These are phyloP conservation scores for Acleris laterana DNA, from an alignment of 2,888 invertebrate genomes.

Conservation along the genomic window DNA sequence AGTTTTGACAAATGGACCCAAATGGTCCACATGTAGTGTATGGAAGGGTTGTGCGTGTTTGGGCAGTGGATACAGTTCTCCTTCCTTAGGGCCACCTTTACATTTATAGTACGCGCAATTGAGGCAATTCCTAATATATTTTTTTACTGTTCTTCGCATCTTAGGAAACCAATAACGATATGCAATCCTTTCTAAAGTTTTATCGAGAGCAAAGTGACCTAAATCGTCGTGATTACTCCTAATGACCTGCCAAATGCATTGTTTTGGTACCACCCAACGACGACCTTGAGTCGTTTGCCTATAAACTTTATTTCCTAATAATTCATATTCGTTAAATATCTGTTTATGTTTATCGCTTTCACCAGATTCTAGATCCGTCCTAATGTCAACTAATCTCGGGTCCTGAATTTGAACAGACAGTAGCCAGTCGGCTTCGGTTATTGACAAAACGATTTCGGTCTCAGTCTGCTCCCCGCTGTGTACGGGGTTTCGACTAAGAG, in stretches of 20 bases:
- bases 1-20: constrained; percentile 43
- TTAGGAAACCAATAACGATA: constrained; percentile 44
- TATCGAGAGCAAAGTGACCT: constrained; percentile 48
- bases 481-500: constrained; percentile 33
- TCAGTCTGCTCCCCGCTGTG: constrained; percentile 44
- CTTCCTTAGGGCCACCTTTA: constrained; percentile 39
- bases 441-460: constrained; percentile 39
- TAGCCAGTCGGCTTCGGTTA: constrained; percentile 43
- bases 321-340: constrained; percentile 39
- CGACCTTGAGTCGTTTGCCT: constrained; percentile 43
- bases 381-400: constrained; percentile 18
- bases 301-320: constrained; percentile 38
- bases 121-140: constrained; percentile 42
- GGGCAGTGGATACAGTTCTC: constrained; percentile 40
- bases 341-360: constrained; percentile 37
- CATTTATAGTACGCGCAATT: constrained; percentile 42
- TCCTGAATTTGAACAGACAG: constrained; percentile 19
- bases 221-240: constrained; percentile 45
- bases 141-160: constrained; percentile 39
- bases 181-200: constrained; percentile 43
- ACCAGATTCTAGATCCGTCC: constrained; percentile 37
- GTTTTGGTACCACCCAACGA: constrained; percentile 45
- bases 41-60: constrained; percentile 40
- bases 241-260: constrained; percentile 42
- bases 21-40: constrained; percentile 43